Percentiles rank a stretch among this genome's conserved stretches.
These are phyloP conservation scores for Macaria liturata DNA, from an alignment of 2,888 invertebrate genomes.

Conservation along the genomic window DNA sequence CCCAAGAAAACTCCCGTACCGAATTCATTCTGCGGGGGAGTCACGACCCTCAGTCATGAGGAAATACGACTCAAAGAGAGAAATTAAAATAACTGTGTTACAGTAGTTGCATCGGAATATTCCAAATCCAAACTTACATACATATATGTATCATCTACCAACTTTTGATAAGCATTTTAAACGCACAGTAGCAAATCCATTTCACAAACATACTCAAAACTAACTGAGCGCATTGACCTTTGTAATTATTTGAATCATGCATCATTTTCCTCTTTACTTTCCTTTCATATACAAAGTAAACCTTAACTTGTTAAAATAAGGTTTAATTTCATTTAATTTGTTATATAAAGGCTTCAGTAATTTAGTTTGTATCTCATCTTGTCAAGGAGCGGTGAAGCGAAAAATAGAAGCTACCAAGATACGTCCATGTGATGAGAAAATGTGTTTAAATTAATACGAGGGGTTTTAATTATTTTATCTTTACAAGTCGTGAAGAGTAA, in stretches of 20 bases:
- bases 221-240: constrained; percentile 42
- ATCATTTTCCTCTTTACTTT: constrained; percentile 20
- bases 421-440: constrained; percentile 43
- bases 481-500: no score
- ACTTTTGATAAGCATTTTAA: no score
- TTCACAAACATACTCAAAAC: constrained; percentile 22
- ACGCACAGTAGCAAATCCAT: constrained; percentile 6
- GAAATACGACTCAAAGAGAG: no score
- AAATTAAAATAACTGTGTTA: no score
- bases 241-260: constrained; percentile 25
- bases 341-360: constrained; percentile 27
- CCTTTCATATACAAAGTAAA: constrained; percentile 22
- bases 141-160: no score
- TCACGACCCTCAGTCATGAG: no score
- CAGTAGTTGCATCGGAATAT: no score
- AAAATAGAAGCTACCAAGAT: constrained; percentile 62
- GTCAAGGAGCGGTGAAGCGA: constrained; percentile 53
- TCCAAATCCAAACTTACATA: no score
- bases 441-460: constrained; percentile 21
- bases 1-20: no score
- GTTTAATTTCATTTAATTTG: constrained; percentile 6
- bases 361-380: constrained; percentile 42
- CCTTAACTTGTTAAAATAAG: neutral
- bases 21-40: no score
- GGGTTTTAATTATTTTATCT: constrained; percentile 6